Evolutionary conservation across 2,888 invertebrate genomes (phyloP).

Genomic region (Ochropacha duplaris): DNA sequence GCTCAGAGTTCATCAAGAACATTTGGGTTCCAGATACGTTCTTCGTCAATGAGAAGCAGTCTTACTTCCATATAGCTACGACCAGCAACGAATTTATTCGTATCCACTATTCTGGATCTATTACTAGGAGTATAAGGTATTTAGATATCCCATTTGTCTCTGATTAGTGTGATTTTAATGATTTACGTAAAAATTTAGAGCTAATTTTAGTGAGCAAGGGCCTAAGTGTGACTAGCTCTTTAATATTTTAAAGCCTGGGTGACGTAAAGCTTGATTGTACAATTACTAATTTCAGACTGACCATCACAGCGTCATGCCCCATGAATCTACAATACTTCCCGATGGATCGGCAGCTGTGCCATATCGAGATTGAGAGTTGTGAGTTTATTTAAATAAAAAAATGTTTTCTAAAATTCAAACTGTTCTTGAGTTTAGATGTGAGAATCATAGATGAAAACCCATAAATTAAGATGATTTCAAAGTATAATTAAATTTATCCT

Average conservation of each 20-base stretch:
- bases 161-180: background rate
- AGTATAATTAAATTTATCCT: too few species aligned
- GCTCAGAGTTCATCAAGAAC: slow-evolving; percentile 96
- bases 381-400: slow-evolving; percentile 82
- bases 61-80: slow-evolving; percentile 99
- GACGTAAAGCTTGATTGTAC: background rate
- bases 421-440: too few species aligned
- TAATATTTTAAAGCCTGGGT: background rate
- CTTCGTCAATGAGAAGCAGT: slow-evolving; percentile 99
- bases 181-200: too few species aligned
- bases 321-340: slow-evolving; percentile 97
- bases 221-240: too few species aligned
- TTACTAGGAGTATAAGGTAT: slow-evolving; percentile 95
- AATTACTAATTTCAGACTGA: slow-evolving; percentile 85
- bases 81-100: slow-evolving; percentile 99
- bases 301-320: slow-evolving; percentile 95
- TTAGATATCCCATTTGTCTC: background rate
- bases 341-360: slow-evolving; percentile 95
- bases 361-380: slow-evolving; percentile 97
- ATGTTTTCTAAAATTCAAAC: too few species aligned
- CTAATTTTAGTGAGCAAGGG: too few species aligned
- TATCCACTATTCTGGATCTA: slow-evolving; percentile 95
- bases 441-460: too few species aligned
- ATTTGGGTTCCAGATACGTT: slow-evolving; percentile 99
- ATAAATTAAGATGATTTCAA: too few species aligned